Evolutionary conservation across 2,888 invertebrate species (phyloP).

Genomic region (Ceraclea dissimilis): DNA sequence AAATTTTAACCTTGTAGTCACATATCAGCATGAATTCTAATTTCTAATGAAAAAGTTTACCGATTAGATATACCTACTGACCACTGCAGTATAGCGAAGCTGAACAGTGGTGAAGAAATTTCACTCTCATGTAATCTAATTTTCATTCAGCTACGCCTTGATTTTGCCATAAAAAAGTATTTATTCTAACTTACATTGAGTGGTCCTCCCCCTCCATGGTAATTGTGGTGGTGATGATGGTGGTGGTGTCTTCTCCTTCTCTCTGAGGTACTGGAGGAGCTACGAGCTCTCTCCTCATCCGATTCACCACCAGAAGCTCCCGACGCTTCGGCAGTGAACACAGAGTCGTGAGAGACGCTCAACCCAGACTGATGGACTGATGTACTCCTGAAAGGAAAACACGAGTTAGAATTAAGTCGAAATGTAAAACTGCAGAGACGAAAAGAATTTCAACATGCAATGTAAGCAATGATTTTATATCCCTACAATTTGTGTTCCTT

Average conservation of each 20-base stretch:
- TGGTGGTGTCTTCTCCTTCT: conserved; percentile 15
- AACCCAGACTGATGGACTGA: conserved; percentile 44
- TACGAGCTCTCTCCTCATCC: conserved; percentile 29
- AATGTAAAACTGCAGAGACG: too few relatives aligned
- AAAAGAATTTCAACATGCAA: too few relatives aligned
- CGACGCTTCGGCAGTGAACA: conserved; percentile 73
- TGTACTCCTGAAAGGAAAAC: conserved; percentile 8
- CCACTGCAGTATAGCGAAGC: too few relatives aligned
- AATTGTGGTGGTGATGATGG: conserved; percentile 15
- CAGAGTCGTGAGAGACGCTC: conserved; percentile 86
- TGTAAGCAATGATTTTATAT: too few relatives aligned
- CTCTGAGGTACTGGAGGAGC: conserved; percentile 16
- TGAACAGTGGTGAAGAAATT: too few relatives aligned
- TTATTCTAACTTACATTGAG: conserved; percentile 11
- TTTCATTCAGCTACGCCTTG: background rate
- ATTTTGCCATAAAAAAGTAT: background rate
- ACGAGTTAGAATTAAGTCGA: background rate
- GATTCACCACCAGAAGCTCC: conserved; percentile 42
- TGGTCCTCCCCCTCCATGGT: conserved; percentile 9
- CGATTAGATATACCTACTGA: too few relatives aligned
- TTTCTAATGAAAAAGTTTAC: too few relatives aligned
- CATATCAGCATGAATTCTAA: too few relatives aligned
- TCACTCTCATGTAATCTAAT: too few relatives aligned
- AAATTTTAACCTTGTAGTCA: too few relatives aligned
- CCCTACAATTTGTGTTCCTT: too few relatives aligned